A percentile compares a stretch with the other conserved stretches of the same genome.
These are phyloP conservation scores for Aplochiton taeniatus DNA, from an alignment of 2,797 vertebrate genomes.

Conservation along the genomic window DNA sequence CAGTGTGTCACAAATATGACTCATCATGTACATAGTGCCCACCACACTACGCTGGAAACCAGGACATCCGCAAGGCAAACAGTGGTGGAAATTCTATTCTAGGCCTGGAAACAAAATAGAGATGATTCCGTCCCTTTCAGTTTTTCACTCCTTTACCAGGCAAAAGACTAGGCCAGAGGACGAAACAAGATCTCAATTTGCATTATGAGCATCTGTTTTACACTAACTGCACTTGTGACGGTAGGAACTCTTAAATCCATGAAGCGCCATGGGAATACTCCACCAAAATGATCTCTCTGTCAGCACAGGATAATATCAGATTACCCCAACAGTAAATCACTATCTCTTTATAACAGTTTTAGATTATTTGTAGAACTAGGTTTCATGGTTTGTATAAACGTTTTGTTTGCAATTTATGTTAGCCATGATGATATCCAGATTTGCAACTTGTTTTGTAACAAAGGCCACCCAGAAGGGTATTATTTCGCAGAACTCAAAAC, in stretches of 20 bases:
- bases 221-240: constrained; percentile 54
- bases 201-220: constrained; percentile 36
- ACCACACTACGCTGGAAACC: constrained; percentile 61
- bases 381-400: constrained; percentile 61
- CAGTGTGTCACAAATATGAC: constrained; percentile 54
- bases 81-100: constrained; percentile 58
- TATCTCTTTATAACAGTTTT: constrained; percentile 19
- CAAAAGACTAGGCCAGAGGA: constrained; percentile 39
- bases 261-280: constrained; percentile 35
- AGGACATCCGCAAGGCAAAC: constrained; percentile 62
- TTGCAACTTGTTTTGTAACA: constrained; percentile 48
- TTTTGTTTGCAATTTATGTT: constrained; percentile 60
- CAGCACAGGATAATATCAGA: constrained; percentile 60
- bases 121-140: constrained; percentile 77
- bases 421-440: constrained; percentile 67
- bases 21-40: constrained; percentile 59
- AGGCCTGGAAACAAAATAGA: constrained; percentile 69
- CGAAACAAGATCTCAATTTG: constrained; percentile 48
- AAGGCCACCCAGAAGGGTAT: constrained; percentile 69
- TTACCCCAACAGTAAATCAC: too few species aligned
- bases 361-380: too few species aligned
- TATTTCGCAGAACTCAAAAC: constrained; percentile 24
- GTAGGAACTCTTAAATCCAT: constrained; percentile 58
- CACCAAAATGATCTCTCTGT: constrained; percentile 63
- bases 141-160: constrained; percentile 80